phyloP scores from a whole-genome alignment of 2,888 invertebrate genomes.

The Cantharis lateralis region DNA sequence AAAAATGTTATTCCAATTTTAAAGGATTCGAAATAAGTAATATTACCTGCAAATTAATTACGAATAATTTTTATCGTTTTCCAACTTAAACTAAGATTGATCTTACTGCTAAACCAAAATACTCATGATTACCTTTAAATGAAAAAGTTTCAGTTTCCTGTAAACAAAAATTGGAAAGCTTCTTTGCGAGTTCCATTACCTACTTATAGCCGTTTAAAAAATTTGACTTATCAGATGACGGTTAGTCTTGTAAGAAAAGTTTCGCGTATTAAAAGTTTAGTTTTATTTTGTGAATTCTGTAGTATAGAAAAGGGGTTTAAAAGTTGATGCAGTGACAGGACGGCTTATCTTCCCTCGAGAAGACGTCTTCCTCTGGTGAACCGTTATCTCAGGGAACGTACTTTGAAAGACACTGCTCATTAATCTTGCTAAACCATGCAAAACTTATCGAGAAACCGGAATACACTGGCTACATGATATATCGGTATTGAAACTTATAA shows the following conservation, averaged over 20 bases:
- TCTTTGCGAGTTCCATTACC: not conserved
- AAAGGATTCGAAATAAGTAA: no score
- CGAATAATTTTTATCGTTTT: no score
- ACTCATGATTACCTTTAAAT: not conserved
- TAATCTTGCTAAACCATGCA: conserved; percentile 57
- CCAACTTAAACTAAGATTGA: no score
- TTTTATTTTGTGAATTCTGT: conserved; percentile 21
- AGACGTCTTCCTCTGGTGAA: conserved; percentile 43
- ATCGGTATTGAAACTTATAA: conserved; percentile 56
- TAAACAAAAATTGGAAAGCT: not conserved
- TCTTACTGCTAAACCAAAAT: no score
- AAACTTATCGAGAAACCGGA: conserved; percentile 52
- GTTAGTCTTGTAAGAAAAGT: not conserved
- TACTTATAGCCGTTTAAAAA: not conserved
- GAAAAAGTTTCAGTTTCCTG: not conserved
- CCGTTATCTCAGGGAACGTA: conserved; percentile 39
- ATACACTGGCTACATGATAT: conserved; percentile 53
- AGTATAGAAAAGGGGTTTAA: conserved; percentile 23
- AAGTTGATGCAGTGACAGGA: conserved; percentile 33
- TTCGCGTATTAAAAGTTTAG: not conserved
- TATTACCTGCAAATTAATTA: no score
- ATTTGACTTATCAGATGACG: not conserved
- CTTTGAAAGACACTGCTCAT: conserved; percentile 54
- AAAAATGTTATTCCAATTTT: no score
- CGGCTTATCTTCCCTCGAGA: conserved; percentile 34